Evolutionary conservation across 2,113 vertebrate species (phyloP).

Genomic region (Pelvicachromis taeniatus): DNA sequence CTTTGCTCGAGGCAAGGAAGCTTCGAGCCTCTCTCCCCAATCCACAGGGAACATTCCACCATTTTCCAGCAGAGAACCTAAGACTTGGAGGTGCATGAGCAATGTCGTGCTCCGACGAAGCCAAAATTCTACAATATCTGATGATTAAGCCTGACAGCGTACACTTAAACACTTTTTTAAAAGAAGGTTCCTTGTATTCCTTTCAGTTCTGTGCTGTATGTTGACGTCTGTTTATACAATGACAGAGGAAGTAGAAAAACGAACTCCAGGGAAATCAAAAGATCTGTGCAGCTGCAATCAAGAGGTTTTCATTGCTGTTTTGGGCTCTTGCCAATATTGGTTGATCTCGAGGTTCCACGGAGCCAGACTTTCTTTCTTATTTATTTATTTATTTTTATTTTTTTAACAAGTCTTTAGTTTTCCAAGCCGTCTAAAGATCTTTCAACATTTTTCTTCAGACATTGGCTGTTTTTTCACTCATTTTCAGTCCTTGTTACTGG

Average conservation of each 20-base stretch:
- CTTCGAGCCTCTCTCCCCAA: background rate
- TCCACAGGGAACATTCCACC: background rate
- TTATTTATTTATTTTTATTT: background rate
- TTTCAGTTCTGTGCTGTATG: background rate
- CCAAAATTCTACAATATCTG: background rate
- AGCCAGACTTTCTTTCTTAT: background rate
- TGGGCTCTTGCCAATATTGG: background rate
- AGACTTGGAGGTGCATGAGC: background rate
- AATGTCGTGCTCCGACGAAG: background rate
- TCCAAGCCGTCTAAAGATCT: background rate
- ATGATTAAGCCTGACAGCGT: background rate
- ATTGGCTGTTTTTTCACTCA: background rate
- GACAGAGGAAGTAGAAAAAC: background rate
- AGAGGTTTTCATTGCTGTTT: background rate
- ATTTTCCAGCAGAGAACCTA: background rate
- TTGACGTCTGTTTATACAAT: background rate
- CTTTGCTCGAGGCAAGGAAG: background rate
- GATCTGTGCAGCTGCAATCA: background rate
- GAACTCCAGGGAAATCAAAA: background rate
- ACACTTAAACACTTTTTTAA: background rate
- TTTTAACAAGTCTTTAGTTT: background rate
- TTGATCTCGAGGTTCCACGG: background rate
- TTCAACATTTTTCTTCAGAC: background rate
- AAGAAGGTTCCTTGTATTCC: background rate
- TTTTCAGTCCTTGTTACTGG: background rate